Evolutionary conservation across 2,113 vertebrate genomes (phyloP).

Genomic region (Pteropus alecto): DNA sequence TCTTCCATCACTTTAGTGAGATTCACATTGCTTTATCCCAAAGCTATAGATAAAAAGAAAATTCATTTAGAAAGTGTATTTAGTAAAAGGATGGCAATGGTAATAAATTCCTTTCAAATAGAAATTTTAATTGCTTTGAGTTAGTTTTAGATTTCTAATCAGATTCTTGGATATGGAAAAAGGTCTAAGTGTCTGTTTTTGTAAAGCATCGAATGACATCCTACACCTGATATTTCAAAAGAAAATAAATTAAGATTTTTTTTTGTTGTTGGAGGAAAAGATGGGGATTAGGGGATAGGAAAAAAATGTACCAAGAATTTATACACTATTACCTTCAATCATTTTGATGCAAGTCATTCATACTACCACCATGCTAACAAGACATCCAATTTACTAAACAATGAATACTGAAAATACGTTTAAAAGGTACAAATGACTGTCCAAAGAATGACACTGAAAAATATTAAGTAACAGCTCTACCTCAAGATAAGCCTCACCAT

Average conservation of each 20-base stretch:
- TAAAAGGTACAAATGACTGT: constrained; percentile 88
- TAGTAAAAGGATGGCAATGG: constrained; percentile 31
- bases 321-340: constrained; percentile 85
- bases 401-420: constrained; percentile 88
- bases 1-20: neutral
- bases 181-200: constrained; percentile 26
- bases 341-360: constrained; percentile 87
- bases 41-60: constrained; percentile 35
- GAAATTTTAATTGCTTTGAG: constrained; percentile 59
- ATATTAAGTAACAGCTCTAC: constrained; percentile 89
- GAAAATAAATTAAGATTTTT: constrained; percentile 62
- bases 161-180: constrained; percentile 68
- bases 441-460: constrained; percentile 89
- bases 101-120: neutral
- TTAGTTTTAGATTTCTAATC: constrained; percentile 60
- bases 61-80: constrained; percentile 39
- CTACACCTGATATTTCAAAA: constrained; percentile 60
- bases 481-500: constrained; percentile 89
- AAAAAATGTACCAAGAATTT: constrained; percentile 79
- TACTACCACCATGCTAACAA: constrained; percentile 86
- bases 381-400: constrained; percentile 88
- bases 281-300: constrained; percentile 42
- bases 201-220: constrained; percentile 16
- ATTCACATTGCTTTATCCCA: constrained; percentile 45
- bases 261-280: constrained; percentile 39